A percentile compares a stretch with the other conserved stretches of the same genome.
Conservation (phyloP, 1,140 invertebrate species). For the Anthonomus grandis region DNA sequence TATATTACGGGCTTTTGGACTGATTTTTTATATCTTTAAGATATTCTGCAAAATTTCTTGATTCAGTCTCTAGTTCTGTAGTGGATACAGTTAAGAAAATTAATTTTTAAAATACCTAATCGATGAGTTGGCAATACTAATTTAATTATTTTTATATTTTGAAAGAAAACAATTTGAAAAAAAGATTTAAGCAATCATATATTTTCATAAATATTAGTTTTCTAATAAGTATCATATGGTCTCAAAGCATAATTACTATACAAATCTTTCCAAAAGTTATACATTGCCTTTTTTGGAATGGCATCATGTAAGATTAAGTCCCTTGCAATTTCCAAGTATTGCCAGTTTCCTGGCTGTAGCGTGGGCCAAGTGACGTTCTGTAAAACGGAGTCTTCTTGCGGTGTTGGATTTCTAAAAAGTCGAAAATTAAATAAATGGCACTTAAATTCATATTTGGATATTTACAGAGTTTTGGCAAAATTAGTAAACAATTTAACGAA, state of each 20-base stretch:
- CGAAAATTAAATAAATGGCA: not conserved
- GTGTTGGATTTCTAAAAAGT: slow-evolving; percentile 25
- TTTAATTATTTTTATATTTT: no score
- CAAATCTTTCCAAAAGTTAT: slow-evolving; percentile 20
- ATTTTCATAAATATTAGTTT: no score
- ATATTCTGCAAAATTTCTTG: no score
- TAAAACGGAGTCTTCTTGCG: slow-evolving; percentile 13
- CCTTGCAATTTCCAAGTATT: slow-evolving; percentile 25
- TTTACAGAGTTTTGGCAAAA: slow-evolving; percentile 22
- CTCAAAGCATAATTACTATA: slow-evolving; percentile 22
- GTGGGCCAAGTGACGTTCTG: slow-evolving; percentile 25
- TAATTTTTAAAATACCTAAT: no score
- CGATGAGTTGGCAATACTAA: no score
- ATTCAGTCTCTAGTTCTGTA: no score
- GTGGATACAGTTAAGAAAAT: no score
- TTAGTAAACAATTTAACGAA: slow-evolving; percentile 21
- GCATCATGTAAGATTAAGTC: slow-evolving; percentile 7
- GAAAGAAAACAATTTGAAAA: no score
- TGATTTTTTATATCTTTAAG: no score
- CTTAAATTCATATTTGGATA: not conserved
- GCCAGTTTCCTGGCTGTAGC: slow-evolving; percentile 10
- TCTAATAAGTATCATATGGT: slow-evolving; percentile 24
- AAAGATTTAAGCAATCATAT: no score
- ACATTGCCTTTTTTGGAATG: slow-evolving; percentile 15
- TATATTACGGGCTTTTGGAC: no score